Base-by-base conservation (phyloP, 2,113 vertebrate species). In the Anolis sagrei region DNA sequence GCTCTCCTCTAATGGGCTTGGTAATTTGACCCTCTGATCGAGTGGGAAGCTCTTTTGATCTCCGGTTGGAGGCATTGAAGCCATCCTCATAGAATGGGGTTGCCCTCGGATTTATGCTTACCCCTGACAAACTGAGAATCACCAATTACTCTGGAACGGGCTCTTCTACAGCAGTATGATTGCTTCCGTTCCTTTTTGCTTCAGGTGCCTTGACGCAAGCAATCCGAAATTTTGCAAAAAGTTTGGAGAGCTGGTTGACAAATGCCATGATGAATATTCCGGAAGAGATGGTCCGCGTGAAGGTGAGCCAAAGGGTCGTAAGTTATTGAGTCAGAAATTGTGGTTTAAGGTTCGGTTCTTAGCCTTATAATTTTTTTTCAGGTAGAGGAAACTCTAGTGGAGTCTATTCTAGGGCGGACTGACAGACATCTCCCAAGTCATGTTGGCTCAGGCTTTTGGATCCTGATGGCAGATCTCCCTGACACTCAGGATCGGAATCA, bases 141-240 rank as follows among this genome's bases (percentile, higher is more conserved):
- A 48, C 19, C 62, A 76, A 23, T 13, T 7, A 18, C 44, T 10
- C 25, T 76, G 58, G 23, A 66, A 48, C 36, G n/a, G 36, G 23
- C 75, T 39, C 2, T 36, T 51, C 34, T 27, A 51, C 54, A 62
- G 36, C 18, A 4, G 14, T 21, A 14, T 39, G 19, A 66, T n/a
- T 68, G 81, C 83, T 84, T 16, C 81, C 9, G 9, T 36, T 19
- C 4, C 1, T 14, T 44, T 3, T 70, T 21, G 0, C 84, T 78
- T 72, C 89, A 98, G 98, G 98, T 98, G 98, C 98, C 97, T 97
- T 98, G 97, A 98, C 98, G 93, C 98, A 98, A 97, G 98, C 98
- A 78, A 98, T 98, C 91, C 97, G 98, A 27, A 98, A 98, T 95
- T 98, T 98, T 94, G 98, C 98, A 92, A 98, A 98, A 95, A 98